Base-by-base conservation (phyloP, 1,140 invertebrate genomes). In the Apis laboriosa region DNA sequence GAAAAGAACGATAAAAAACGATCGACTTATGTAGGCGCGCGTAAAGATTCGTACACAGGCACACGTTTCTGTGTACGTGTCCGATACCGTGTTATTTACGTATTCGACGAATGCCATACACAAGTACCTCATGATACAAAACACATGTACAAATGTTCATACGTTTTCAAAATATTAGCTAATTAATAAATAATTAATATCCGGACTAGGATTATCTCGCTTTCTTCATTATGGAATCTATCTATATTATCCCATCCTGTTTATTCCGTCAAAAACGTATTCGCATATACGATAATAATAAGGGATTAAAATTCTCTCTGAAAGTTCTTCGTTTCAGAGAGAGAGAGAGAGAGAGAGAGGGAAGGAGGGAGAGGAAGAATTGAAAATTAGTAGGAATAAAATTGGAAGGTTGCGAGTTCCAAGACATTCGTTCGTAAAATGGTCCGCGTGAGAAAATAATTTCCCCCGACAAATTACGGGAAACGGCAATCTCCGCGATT, bases 121-220 rank as follows among this genome's bases (percentile, higher is more conserved):
- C 92, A 93, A 93, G 92, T 93, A 93, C 92, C 92, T 93, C 92
- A 93, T 92, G 91, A 93, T 92, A 92, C 91, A 93, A 93, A 93
- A 92, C 89, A 92, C 90, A 93, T 93, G 92, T 93, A 93, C 92
- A 93, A 93, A 93, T 93, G 92, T 93, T 93, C 92, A 93, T 93
- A 93, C 90, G 91, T 93, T 93, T 91, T 92, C 92, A 93, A 82
- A 92, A 92, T 91, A 92, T 91, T 92, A 93, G 91, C 89, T 92
- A 92, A 93, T 92, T 91, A 92, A 92, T 91, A 91, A 92, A 92
- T 86, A 89, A 92, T 90, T 72, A 90, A 91, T 92, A 92, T 90
- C 90, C 89, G 84, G 67, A 84, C 51, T 66, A 78, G 34, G 17
- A 71, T 1, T 55, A 19, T 67, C n/a, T 64, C 17, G 49, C 28